These are phyloP conservation scores for Mamestra configurata DNA, from an alignment of 1,140 invertebrate genomes.

Conservation along the genomic window DNA sequence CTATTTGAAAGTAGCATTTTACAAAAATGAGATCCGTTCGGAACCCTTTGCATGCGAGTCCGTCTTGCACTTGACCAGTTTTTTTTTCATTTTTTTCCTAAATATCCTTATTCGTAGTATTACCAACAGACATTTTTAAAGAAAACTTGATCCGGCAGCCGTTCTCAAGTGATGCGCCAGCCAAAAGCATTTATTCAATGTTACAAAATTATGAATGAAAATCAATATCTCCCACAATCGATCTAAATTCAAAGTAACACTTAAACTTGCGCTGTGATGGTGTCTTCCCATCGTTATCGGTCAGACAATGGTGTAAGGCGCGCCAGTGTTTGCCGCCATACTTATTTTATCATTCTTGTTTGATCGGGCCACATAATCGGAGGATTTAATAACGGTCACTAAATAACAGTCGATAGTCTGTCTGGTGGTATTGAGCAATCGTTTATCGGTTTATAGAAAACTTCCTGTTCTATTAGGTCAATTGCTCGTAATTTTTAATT, in stretches of 20 bases:
- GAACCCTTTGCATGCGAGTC: too few relatives aligned
- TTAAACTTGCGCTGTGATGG: constrained; percentile 1
- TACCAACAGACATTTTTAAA: too few relatives aligned
- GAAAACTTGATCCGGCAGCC: too few relatives aligned
- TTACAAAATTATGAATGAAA: not conserved
- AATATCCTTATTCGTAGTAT: too few relatives aligned
- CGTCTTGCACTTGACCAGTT: too few relatives aligned
- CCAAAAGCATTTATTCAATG: too few relatives aligned
- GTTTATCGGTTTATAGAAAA: not conserved
- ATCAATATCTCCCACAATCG: not conserved
- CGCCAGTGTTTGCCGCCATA: constrained; percentile 21
- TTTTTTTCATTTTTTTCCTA: too few relatives aligned
- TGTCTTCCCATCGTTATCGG: constrained; percentile 43
- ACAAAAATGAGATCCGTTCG: too few relatives aligned
- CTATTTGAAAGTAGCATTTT: too few relatives aligned
- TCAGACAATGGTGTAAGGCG: constrained; percentile 41
- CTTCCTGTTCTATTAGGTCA: not conserved
- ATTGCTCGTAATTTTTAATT: too few relatives aligned
- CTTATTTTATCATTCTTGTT: constrained; percentile 33
- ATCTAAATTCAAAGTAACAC: not conserved
- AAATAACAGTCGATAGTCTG: constrained; percentile 17
- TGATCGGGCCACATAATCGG: constrained; percentile 34
- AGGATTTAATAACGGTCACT: constrained; percentile 34
- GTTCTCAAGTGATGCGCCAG: too few relatives aligned
- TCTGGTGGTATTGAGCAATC: constrained; percentile 7